These are phyloP conservation scores for Crocidura indochinensis DNA, from an alignment of 2,797 vertebrate species.

Conservation along the genomic window DNA sequence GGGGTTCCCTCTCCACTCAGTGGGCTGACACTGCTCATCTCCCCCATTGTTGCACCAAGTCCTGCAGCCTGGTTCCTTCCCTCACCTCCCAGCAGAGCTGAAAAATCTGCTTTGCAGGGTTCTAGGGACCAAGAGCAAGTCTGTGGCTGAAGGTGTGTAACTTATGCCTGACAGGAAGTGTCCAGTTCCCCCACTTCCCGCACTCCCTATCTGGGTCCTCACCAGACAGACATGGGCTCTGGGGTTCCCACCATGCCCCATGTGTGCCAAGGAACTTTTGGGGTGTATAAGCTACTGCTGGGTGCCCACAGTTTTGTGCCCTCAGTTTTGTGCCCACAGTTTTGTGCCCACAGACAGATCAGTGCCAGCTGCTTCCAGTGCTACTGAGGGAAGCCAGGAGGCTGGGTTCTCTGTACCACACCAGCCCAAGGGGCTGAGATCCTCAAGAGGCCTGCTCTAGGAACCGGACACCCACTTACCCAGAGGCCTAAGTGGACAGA, in stretches of 20 bases:
- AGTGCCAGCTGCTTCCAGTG: no score
- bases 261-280: neutral
- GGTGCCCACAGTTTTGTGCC: neutral
- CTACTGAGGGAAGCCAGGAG: no score
- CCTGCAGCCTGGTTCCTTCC: neutral
- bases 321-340: no score
- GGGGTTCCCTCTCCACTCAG: no score
- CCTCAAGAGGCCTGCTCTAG: neutral
- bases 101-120: neutral
- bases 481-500: neutral
- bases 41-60: neutral
- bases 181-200: neutral
- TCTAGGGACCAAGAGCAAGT: neutral
- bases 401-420: no score
- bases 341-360: no score
- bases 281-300: neutral
- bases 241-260: no score
- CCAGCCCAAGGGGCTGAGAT: no score
- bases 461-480: no score
- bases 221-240: neutral
- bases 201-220: neutral
- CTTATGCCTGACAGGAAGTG: neutral
- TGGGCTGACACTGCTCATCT: neutral
- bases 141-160: neutral
- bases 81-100: neutral